These are phyloP conservation scores for Sipha flava DNA, from an alignment of 1,140 invertebrate species.

Conservation along the genomic window DNA sequence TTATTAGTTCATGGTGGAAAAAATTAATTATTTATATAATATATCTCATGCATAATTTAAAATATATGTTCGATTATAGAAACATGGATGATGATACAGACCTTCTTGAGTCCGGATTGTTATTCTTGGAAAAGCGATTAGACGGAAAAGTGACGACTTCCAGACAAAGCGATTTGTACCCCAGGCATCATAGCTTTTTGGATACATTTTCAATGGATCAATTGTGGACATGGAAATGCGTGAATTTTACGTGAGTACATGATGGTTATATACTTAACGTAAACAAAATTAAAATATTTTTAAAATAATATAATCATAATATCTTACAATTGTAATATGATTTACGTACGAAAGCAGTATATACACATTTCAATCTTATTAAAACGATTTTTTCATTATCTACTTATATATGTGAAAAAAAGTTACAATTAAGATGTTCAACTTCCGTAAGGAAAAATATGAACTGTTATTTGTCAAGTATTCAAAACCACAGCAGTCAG, in stretches of 20 bases:
- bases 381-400: not conserved
- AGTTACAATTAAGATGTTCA: not conserved
- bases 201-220: conserved; percentile 44
- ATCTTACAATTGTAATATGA: no score
- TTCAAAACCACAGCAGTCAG: not conserved
- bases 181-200: conserved; percentile 12
- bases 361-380: not conserved
- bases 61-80: not conserved
- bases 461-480: not conserved
- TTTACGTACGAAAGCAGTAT: not conserved
- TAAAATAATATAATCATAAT: no score
- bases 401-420: not conserved
- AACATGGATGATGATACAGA: conserved; percentile 19
- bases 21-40: no score
- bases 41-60: no score
- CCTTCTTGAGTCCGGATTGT: not conserved
- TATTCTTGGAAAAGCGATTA: conserved; percentile 39
- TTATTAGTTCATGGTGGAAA: not conserved
- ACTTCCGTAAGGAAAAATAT: not conserved
- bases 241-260: conserved; percentile 54
- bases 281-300: no score
- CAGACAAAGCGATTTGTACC: conserved; percentile 43
- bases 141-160: conserved; percentile 43
- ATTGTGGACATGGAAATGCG: conserved; percentile 57
- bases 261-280: not conserved